Conservation (phyloP, 2,113 vertebrate genomes). For the Embiotoca jacksoni region DNA sequence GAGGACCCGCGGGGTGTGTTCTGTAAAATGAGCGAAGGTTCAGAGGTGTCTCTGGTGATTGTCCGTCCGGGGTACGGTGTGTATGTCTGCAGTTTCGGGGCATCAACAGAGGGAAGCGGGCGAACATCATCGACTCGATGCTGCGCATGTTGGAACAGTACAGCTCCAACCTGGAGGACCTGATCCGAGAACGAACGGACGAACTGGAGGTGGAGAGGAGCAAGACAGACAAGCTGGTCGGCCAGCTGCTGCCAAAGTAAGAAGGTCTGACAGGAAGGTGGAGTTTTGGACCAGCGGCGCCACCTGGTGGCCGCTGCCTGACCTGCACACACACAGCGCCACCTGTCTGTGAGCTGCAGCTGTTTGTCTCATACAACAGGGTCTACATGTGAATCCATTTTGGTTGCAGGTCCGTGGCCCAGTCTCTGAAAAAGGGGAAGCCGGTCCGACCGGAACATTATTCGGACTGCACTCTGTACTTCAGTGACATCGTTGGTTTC, state of each 20-base stretch:
- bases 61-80: too few relatives aligned
- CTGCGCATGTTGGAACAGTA: slow-evolving; percentile 92
- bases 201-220: slow-evolving; percentile 90
- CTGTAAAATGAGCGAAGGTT: not conserved
- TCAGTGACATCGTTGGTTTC: slow-evolving; percentile 93
- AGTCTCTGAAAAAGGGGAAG: slow-evolving; percentile 88
- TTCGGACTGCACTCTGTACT: slow-evolving; percentile 89
- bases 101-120: slow-evolving; percentile 87
- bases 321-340: too few relatives aligned
- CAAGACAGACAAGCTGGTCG: slow-evolving; percentile 88
- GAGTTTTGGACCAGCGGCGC: too few relatives aligned
- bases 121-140: slow-evolving; percentile 92
- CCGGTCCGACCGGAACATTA: slow-evolving; percentile 89
- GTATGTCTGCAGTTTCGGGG: slow-evolving; percentile 83
- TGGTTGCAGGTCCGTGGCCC: slow-evolving; percentile 86
- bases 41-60: too few relatives aligned
- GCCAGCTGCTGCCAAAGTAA: slow-evolving; percentile 89
- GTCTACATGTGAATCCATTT: too few relatives aligned
- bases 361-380: too few relatives aligned
- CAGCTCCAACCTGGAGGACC: slow-evolving; percentile 90
- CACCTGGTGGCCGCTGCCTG: too few relatives aligned
- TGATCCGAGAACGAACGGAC: slow-evolving; percentile 90
- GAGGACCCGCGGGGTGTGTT: not conserved
- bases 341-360: too few relatives aligned
- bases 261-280: not conserved